These are phyloP conservation scores for Nephrocerus scutellatus DNA, from an alignment of 2,888 invertebrate species.

Conservation along the genomic window DNA sequence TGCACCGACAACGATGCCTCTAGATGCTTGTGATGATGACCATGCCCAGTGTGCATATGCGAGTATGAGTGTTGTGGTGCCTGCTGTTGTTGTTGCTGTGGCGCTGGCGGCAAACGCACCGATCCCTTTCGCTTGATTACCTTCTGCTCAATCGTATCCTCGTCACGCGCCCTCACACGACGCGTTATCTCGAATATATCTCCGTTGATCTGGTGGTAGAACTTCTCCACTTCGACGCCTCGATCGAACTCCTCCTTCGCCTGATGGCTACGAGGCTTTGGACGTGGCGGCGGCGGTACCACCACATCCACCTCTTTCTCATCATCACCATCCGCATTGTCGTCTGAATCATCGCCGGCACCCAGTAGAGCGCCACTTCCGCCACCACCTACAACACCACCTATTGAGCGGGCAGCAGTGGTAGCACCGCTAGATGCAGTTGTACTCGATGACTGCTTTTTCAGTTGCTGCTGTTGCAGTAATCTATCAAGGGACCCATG, in stretches of 20 bases:
- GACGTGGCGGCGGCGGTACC: conserved; percentile 28
- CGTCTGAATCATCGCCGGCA: conserved; percentile 30
- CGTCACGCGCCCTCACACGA: conserved; percentile 41
- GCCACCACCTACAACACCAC: conserved; percentile 35
- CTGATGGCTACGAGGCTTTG: conserved; percentile 28
- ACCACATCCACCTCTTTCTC: conserved; percentile 29
- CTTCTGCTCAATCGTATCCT: conserved; percentile 45
- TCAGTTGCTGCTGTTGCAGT: conserved; percentile 34
- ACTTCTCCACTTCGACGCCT: conserved; percentile 47
- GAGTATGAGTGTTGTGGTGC: neutral
- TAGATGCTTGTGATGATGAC: conserved; percentile 8
- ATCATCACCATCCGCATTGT: conserved; percentile 29
- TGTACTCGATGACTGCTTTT: conserved; percentile 15
- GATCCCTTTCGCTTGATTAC: conserved; percentile 41
- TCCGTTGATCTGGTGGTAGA: conserved; percentile 47
- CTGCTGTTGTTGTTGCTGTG: conserved; percentile 23
- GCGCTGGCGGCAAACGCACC: conserved; percentile 30
- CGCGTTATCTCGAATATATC: conserved; percentile 47
- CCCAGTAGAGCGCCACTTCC: conserved; percentile 30
- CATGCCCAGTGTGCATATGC: conserved; percentile 11
- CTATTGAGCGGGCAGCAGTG: conserved; percentile 34
- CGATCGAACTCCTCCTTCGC: conserved; percentile 43
- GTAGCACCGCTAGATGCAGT: conserved; percentile 30
- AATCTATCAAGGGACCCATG: conserved; percentile 46
- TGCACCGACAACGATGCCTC: neutral